These are phyloP conservation scores for Beroe ovata DNA, from an alignment of 37 sponge, comb jelly and placozoan species.

Conservation along the genomic window DNA sequence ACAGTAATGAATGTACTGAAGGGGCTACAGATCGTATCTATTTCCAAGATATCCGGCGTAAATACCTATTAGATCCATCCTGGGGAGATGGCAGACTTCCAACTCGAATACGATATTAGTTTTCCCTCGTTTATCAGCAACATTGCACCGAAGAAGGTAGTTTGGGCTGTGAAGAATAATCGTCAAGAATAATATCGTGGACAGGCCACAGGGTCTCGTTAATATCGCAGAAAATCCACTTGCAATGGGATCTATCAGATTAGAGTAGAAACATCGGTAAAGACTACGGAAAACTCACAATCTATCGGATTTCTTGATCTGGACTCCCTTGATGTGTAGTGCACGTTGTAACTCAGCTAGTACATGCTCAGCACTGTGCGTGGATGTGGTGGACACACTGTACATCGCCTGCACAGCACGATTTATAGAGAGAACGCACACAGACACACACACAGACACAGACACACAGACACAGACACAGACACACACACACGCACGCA, in stretches of 20 bases:
- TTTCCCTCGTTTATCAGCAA: conserved; percentile 48
- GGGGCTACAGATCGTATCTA: no score
- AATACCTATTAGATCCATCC: conserved; percentile 84
- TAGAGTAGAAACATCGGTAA: no score
- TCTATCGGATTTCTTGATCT: conserved; percentile 55
- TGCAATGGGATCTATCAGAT: no score
- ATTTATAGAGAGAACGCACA: no score
- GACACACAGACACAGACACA: neutral
- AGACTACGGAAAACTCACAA: conserved; percentile 29
- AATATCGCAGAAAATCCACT: no score
- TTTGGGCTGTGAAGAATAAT: conserved; percentile 41
- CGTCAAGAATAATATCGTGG: no score
- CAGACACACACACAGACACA: no score
- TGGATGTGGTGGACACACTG: conserved; percentile 76
- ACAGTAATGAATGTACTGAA: no score
- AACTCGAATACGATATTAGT: conserved; percentile 77
- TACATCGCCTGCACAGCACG: conserved; percentile 81
- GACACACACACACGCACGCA: no score
- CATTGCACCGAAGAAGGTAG: conserved; percentile 58
- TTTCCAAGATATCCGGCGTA: no score
- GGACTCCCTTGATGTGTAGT: conserved; percentile 67
- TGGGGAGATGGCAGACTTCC: conserved; percentile 84
- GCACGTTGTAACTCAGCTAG: conserved; percentile 75
- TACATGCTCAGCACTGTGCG: conserved; percentile 75
- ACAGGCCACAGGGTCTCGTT: no score